A percentile compares a stretch with the other conserved stretches of the same genome.
phyloP scores from a whole-genome alignment of 2,113 vertebrate genomes.

The Limnothrissa miodon region DNA sequence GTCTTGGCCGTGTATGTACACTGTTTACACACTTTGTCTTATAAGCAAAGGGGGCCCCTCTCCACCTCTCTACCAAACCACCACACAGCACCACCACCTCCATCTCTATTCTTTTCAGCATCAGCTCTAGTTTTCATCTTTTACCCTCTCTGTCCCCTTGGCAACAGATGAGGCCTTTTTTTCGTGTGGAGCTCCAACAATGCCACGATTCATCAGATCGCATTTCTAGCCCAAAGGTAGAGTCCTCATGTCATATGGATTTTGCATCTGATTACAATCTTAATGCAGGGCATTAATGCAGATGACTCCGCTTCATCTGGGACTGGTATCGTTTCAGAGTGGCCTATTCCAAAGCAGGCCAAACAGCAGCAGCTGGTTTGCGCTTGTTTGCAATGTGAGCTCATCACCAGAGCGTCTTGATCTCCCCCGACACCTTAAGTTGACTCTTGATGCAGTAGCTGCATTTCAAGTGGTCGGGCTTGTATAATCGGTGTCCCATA shows the following conservation, averaged over 20 bases:
- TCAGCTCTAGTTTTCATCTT: not conserved
- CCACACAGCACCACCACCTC: too few relatives aligned
- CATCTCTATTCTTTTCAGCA: not conserved
- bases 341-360: not conserved
- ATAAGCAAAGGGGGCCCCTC: constrained; percentile 38
- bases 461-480: not conserved
- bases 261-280: constrained; percentile 14
- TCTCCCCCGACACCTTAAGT: not conserved
- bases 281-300: constrained; percentile 1
- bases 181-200: not conserved
- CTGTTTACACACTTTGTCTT: constrained; percentile 53
- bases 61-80: not conserved
- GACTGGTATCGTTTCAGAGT: not conserved
- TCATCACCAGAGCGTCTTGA: not conserved
- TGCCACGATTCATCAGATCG: constrained; percentile 11
- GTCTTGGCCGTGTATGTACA: constrained; percentile 49
- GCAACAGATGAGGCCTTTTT: not conserved
- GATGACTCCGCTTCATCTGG: not conserved
- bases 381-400: not conserved
- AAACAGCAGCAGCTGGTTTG: not conserved
- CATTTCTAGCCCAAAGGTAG: not conserved
- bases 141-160: not conserved
- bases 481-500: not conserved
- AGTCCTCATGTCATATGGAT: not conserved
- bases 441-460: not conserved